Conservation (phyloP, 1,140 invertebrate species). For the Cylas formicarius region DNA sequence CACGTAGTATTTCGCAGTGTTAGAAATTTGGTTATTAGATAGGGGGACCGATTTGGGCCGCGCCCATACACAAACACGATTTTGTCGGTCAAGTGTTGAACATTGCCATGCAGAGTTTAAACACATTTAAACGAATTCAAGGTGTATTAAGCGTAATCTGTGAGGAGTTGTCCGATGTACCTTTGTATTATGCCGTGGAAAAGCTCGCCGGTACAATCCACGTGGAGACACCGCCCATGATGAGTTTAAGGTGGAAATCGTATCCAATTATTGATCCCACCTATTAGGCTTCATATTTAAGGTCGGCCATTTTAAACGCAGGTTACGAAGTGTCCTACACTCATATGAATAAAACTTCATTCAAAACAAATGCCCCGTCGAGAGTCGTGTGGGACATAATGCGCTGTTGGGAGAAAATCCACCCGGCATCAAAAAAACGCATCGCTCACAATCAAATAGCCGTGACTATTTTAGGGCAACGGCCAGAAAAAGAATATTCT, state of each 20-base stretch:
- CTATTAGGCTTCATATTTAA: constrained; percentile 36
- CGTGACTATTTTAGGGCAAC: constrained; percentile 50
- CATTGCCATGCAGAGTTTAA: constrained; percentile 47
- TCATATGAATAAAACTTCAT: constrained; percentile 77
- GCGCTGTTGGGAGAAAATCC: constrained; percentile 65
- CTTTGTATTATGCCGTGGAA: constrained; percentile 78
- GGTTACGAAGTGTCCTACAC: constrained; percentile 90
- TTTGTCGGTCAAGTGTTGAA: constrained; percentile 61
- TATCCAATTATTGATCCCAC: constrained; percentile 4
- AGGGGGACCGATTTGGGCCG: constrained; percentile 92
- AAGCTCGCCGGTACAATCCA: constrained; percentile 58
- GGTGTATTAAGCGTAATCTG: constrained; percentile 62
- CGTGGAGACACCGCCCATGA: constrained; percentile 55
- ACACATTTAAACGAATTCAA: constrained; percentile 68
- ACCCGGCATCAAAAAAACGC: constrained; percentile 54
- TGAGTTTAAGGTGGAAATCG: constrained; percentile 50
- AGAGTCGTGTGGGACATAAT: constrained; percentile 91
- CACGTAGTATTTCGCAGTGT: background rate
- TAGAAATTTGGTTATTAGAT: constrained; percentile 47
- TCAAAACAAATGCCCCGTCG: constrained; percentile 91
- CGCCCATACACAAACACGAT: constrained; percentile 67
- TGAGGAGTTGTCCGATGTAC: constrained; percentile 76
- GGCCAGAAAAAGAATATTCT: constrained; percentile 46
- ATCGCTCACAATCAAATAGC: constrained; percentile 49
- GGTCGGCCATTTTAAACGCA: constrained; percentile 89